Evolutionary conservation across 2,113 vertebrate genomes (phyloP).

Genomic region (Marmota flaviventris): DNA sequence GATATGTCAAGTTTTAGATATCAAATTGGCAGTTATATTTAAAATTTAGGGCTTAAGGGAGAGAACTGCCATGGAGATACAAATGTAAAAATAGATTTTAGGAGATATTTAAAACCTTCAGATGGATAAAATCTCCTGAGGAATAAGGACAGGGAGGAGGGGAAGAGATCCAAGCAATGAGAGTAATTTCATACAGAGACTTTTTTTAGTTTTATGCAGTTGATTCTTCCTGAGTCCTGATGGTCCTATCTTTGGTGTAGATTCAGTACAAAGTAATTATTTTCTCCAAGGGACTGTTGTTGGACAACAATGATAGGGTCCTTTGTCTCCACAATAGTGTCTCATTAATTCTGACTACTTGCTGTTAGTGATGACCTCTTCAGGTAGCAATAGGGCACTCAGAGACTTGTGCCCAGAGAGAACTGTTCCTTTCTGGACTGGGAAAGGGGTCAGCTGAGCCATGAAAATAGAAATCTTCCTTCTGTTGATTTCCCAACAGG

Average conservation of each 20-base stretch:
- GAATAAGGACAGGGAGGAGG: neutral
- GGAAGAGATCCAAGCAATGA: neutral
- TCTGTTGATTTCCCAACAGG: neutral
- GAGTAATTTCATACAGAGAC: neutral
- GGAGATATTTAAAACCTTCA: neutral
- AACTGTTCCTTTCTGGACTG: neutral
- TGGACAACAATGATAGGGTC: neutral
- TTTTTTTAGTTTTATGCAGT: neutral
- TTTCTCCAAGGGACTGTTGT: neutral
- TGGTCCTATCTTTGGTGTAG: neutral
- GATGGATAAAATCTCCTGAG: neutral
- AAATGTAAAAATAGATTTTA: conserved; percentile 14
- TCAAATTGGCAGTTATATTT: neutral
- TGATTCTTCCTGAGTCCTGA: neutral
- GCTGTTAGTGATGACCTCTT: neutral
- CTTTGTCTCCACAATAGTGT: neutral
- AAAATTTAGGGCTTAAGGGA: neutral
- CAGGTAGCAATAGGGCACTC: neutral
- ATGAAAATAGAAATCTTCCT: neutral
- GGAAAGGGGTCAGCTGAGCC: neutral
- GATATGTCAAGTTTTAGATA: neutral
- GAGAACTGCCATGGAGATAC: neutral
- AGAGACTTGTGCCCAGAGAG: neutral
- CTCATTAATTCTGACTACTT: neutral
- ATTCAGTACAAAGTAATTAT: neutral